Percentiles rank a stretch among this genome's conserved stretches.
These are phyloP conservation scores for Anthopleura xanthogrammica DNA, from an alignment of 92 coral and sea anemone species.

Conservation along the genomic window DNA sequence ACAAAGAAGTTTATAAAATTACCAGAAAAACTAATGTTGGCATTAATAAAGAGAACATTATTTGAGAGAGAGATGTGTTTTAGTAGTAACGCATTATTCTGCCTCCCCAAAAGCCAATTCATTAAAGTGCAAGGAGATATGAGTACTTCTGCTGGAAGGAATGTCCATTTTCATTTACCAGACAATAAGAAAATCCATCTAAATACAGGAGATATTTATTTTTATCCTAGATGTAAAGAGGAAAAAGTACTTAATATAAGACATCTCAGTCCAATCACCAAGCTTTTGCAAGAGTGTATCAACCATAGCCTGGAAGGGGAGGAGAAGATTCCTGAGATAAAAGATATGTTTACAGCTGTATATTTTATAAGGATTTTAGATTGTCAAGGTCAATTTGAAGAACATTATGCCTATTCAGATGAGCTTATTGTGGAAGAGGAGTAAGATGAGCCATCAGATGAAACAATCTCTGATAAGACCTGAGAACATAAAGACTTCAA, in stretches of 20 bases:
- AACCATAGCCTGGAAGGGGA: conserved; percentile 20
- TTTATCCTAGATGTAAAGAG: neutral
- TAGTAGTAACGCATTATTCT: neutral
- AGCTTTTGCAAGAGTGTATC: conserved; percentile 40
- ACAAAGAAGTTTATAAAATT: no score
- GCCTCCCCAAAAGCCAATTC: neutral
- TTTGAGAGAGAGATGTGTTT: neutral
- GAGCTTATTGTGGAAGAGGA: no score
- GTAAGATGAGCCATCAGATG: no score
- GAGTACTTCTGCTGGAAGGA: neutral
- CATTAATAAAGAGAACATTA: neutral
- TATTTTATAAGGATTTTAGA: no score
- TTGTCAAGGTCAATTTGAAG: no score
- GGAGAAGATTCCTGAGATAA: no score
- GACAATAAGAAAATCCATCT: neutral
- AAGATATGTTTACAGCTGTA: no score
- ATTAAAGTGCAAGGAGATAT: neutral
- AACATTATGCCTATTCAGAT: no score
- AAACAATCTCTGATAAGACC: no score
- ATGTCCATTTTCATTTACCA: neutral
- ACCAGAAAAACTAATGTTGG: neutral
- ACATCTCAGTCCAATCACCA: conserved; percentile 43
- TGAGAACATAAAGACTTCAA: no score
- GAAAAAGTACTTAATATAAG: neutral
- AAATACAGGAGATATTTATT: neutral